phyloP scores from a whole-genome alignment of 2,888 invertebrate species.

The Tipula vernalis region DNA sequence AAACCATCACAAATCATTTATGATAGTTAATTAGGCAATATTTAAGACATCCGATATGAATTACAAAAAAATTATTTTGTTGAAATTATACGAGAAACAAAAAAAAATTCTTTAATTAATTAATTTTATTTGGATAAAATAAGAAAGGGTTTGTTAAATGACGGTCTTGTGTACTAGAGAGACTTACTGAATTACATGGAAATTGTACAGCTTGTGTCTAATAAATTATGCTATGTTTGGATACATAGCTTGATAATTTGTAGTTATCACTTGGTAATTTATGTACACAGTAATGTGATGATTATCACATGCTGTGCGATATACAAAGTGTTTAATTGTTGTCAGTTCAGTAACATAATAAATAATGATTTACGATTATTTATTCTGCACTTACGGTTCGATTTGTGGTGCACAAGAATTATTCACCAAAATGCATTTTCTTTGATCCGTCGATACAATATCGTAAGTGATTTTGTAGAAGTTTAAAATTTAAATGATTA shows the following conservation, averaged over 20 bases:
- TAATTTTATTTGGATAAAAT: background rate
- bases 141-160: background rate
- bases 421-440: too few species aligned
- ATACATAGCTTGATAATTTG: background rate
- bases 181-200: background rate
- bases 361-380: background rate
- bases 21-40: constrained; percentile 8
- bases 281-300: background rate
- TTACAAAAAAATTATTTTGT: background rate
- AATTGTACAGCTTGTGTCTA: background rate
- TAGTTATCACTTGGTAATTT: background rate
- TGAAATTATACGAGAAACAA: background rate
- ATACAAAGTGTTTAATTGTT: background rate
- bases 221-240: background rate
- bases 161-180: background rate
- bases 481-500: too few species aligned
- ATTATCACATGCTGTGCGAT: background rate
- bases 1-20: constrained; percentile 1
- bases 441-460: too few species aligned
- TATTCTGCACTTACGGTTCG: too few species aligned
- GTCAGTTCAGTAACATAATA: background rate
- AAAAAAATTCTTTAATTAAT: background rate
- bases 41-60: constrained; percentile 8
- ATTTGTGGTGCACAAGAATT: too few species aligned
- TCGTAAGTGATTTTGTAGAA: too few species aligned